A percentile compares a stretch with the other conserved stretches of the same genome.
phyloP scores from a whole-genome alignment of 2,113 vertebrate genomes.

The Indri indri region DNA sequence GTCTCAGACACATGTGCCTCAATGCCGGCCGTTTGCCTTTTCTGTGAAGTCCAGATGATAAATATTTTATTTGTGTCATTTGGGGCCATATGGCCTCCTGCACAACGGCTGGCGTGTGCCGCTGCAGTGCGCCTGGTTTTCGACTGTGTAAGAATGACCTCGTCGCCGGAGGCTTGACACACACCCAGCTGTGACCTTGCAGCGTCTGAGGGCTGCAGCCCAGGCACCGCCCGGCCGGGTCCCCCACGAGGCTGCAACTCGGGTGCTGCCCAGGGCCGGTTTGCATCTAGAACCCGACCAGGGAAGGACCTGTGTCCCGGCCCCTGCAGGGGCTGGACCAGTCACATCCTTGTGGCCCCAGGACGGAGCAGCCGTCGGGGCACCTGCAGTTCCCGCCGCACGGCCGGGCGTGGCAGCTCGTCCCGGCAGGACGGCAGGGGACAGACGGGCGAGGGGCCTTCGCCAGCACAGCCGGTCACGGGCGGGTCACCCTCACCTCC shows the following conservation, averaged over 20 bases:
- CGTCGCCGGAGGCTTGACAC: accelerated
- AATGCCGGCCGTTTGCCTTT: accelerated
- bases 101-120: accelerated
- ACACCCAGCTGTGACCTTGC: accelerated
- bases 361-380: not conserved
- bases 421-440: not conserved
- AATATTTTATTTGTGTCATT: accelerated
- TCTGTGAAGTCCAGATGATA: too few relatives aligned
- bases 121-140: accelerated
- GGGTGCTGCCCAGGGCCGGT: too few relatives aligned
- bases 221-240: not conserved
- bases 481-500: not conserved
- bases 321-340: not conserved
- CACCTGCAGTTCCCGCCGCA: accelerated
- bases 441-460: accelerated
- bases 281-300: accelerated
- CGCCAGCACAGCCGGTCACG: accelerated
- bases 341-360: not conserved
- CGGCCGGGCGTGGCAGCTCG: accelerated
- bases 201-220: accelerated
- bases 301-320: too few relatives aligned
- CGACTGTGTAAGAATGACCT: accelerated
- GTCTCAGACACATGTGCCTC: accelerated
- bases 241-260: not conserved
- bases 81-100: accelerated